These are phyloP conservation scores for Epizoanthus illoricatus DNA, from an alignment of 92 coral and sea anemone genomes.

Conservation along the genomic window DNA sequence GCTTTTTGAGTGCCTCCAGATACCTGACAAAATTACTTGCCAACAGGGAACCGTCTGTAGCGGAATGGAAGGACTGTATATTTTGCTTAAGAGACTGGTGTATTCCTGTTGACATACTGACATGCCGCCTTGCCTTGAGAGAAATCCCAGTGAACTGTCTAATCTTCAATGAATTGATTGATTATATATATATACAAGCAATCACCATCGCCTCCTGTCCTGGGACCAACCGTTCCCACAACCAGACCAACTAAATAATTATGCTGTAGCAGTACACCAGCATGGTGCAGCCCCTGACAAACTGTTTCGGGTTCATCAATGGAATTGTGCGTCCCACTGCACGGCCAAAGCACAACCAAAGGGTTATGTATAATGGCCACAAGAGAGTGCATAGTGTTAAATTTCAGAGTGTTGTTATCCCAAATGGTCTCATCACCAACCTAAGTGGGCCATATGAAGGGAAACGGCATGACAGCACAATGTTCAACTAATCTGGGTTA, in stretches of 20 bases:
- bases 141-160: constrained; percentile 46
- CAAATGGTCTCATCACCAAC: too few species aligned
- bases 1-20: constrained; percentile 20
- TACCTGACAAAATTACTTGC: constrained; percentile 40
- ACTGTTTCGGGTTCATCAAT: constrained; percentile 32
- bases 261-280: constrained; percentile 42
- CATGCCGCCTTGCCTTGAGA: constrained; percentile 40
- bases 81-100: constrained; percentile 34
- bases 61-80: constrained; percentile 32
- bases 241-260: constrained; percentile 30
- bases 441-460: too few species aligned
- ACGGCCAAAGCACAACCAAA: constrained; percentile 34
- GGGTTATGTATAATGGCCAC: constrained; percentile 3
- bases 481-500: too few species aligned
- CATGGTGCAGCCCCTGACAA: constrained; percentile 42
- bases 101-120: constrained; percentile 46
- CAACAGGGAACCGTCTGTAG: constrained; percentile 28
- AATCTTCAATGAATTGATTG: constrained; percentile 40
- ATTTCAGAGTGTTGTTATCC: too few species aligned
- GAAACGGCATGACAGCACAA: too few species aligned
- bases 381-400: too few species aligned
- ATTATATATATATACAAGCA: constrained; percentile 14
- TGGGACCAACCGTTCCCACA: constrained; percentile 45
- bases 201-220: constrained; percentile 38
- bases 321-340: constrained; percentile 28